phyloP scores from a whole-genome alignment of 1,140 invertebrate genomes.

The Aplysia californica region DNA sequence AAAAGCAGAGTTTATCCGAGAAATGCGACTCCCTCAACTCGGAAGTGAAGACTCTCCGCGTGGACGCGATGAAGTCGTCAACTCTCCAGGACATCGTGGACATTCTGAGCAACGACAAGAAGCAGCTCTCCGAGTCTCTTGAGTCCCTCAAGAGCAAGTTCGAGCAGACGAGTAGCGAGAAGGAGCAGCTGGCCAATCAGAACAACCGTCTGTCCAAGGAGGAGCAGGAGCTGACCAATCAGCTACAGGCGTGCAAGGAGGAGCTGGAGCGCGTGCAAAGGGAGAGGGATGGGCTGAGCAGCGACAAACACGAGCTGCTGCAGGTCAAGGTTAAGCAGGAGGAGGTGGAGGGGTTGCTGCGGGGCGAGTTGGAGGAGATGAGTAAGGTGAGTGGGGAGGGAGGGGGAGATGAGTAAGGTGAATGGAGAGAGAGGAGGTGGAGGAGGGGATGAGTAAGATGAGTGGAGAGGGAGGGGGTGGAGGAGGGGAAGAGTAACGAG shows the following conservation, averaged over 20 bases:
- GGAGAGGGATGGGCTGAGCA: slow-evolving; percentile 37
- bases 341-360: slow-evolving; percentile 6
- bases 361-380: slow-evolving; percentile 10
- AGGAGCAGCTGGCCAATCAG: slow-evolving; percentile 51
- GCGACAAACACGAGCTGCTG: slow-evolving; percentile 25
- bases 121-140: slow-evolving; percentile 46
- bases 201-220: slow-evolving; percentile 44
- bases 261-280: slow-evolving; percentile 41
- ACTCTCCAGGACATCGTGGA: slow-evolving; percentile 48
- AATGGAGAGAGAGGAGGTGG: too few relatives aligned
- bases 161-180: slow-evolving; percentile 44
- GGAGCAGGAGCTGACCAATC: slow-evolving; percentile 48
- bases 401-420: too few relatives aligned
- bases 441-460: too few relatives aligned
- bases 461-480: too few relatives aligned
- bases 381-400: slow-evolving; percentile 16
- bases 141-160: slow-evolving; percentile 49
- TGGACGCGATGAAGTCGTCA: slow-evolving; percentile 36
- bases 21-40: slow-evolving; percentile 33
- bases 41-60: slow-evolving; percentile 41
- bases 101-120: slow-evolving; percentile 53
- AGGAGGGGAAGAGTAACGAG: too few relatives aligned
- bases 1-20: slow-evolving; percentile 34
- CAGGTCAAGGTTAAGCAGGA: slow-evolving; percentile 18
- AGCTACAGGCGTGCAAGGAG: slow-evolving; percentile 46